Evolutionary conservation across 2,888 invertebrate genomes (phyloP).

Genomic region (Flexamia atlantica): DNA sequence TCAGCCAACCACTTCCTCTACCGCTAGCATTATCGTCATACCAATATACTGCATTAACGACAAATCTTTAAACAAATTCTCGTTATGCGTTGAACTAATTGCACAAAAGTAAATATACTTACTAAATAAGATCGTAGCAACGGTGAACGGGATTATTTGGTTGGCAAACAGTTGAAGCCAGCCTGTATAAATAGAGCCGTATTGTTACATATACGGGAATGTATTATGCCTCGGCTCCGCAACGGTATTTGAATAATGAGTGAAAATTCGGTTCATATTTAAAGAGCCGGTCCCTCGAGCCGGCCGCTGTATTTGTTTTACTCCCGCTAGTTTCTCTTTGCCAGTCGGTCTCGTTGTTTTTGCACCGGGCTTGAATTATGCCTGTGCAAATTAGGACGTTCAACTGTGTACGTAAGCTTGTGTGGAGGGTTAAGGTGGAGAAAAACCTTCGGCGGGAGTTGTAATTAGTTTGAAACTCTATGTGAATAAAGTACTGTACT

Average conservation of each 20-base stretch:
- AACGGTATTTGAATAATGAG: conserved; percentile 37
- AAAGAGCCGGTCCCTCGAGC: conserved; percentile 19
- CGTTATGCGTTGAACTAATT: neutral
- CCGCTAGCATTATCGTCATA: too few relatives aligned
- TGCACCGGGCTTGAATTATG: neutral
- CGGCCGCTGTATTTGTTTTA: conserved; percentile 12
- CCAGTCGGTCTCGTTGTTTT: neutral
- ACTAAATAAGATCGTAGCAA: conserved; percentile 1
- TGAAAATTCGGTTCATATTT: conserved; percentile 49
- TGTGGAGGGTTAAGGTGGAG: too few relatives aligned
- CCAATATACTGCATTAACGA: too few relatives aligned
- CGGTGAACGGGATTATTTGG: conserved; percentile 36
- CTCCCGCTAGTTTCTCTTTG: conserved; percentile 5
- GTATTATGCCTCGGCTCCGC: conserved; percentile 29
- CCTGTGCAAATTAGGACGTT: neutral
- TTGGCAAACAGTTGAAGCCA: conserved; percentile 27
- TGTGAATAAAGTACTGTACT: too few relatives aligned
- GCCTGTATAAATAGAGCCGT: conserved; percentile 39
- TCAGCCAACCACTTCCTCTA: too few relatives aligned
- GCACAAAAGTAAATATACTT: conserved; percentile 2
- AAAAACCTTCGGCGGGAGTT: too few relatives aligned
- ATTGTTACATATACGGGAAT: conserved; percentile 44
- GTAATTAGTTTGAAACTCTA: too few relatives aligned
- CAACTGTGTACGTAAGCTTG: too few relatives aligned
- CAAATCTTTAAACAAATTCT: too few relatives aligned